Percentiles rank a stretch among this genome's conserved stretches.
Evolutionary conservation across 2,888 invertebrate genomes (phyloP).

Genomic region (Nomada ferruginata): DNA sequence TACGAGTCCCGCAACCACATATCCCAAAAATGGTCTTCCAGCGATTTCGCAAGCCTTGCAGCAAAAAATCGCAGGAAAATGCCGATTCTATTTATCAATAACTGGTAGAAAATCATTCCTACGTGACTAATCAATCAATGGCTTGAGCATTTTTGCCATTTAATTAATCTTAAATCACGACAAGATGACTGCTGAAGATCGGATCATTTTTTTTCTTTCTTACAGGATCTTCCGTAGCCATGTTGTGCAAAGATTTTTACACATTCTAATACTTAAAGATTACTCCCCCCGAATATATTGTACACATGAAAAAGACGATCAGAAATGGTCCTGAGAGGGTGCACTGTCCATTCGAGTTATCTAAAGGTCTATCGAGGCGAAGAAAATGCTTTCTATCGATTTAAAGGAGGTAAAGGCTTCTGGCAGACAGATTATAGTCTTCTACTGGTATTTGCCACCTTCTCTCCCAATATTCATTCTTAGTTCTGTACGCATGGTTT

Average conservation of each 20-base stretch:
- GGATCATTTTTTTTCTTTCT: background rate
- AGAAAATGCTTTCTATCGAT: background rate
- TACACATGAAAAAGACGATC: background rate
- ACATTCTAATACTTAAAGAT: conserved; percentile 11
- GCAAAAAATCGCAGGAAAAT: conserved; percentile 40
- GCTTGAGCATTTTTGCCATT: background rate
- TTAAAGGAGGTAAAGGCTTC: conserved; percentile 68
- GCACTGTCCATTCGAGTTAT: conserved; percentile 36
- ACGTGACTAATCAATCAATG: conserved; percentile 25
- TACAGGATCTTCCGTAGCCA: conserved; percentile 64
- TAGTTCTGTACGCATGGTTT: conserved; percentile 64
- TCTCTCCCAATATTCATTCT: conserved; percentile 70
- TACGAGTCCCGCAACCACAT: conserved; percentile 71
- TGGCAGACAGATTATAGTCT: conserved; percentile 75
- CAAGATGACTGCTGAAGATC: conserved; percentile 70
- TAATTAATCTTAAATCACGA: conserved; percentile 19
- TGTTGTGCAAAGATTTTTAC: conserved; percentile 42
- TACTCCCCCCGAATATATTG: background rate
- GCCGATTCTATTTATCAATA: conserved; percentile 17
- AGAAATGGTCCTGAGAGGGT: conserved; percentile 46
- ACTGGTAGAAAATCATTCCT: conserved; percentile 18
- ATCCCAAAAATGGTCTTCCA: conserved; percentile 51
- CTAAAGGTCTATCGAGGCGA: background rate
- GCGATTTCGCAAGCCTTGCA: conserved; percentile 49
- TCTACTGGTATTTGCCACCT: conserved; percentile 79